Conservation (phyloP, 2,797 vertebrate species). For the Tamandua tetradactyla region DNA sequence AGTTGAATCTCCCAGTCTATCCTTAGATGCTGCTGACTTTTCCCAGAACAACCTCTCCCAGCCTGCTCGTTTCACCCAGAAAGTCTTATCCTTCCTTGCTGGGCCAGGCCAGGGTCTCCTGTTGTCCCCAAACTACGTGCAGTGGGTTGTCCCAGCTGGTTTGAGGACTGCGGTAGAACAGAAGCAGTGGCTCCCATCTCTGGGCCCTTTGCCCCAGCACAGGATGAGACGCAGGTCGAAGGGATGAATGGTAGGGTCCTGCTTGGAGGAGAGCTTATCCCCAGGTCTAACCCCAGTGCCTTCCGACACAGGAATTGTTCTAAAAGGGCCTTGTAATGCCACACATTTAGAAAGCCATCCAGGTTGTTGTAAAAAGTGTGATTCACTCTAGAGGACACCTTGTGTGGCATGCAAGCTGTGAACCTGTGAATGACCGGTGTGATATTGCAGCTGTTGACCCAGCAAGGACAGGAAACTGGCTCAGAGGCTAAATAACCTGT, state of each 20-base stretch:
- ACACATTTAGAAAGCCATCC: neutral
- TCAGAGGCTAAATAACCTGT: neutral
- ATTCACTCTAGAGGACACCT: neutral
- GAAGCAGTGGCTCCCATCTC: neutral
- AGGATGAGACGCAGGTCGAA: neutral
- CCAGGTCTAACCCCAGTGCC: neutral
- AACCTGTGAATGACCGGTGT: neutral
- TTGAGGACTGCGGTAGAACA: neutral
- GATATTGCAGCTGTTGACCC: too few species aligned
- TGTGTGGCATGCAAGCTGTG: neutral
- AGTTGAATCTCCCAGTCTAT: too few species aligned
- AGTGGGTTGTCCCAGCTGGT: neutral
- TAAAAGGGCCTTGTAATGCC: neutral
- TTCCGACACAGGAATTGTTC: neutral
- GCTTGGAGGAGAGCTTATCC: neutral
- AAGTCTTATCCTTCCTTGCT: neutral
- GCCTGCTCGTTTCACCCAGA: neutral
- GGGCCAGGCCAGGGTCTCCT: too few species aligned
- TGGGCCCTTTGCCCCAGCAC: neutral
- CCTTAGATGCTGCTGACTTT: neutral
- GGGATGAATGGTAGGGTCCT: neutral
- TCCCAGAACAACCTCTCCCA: neutral
- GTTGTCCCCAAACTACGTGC: neutral
- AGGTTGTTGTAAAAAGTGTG: neutral
- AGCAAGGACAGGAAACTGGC: too few species aligned